phyloP scores from a whole-genome alignment of 2,888 invertebrate genomes.

The Pristionchus maxplancki region DNA sequence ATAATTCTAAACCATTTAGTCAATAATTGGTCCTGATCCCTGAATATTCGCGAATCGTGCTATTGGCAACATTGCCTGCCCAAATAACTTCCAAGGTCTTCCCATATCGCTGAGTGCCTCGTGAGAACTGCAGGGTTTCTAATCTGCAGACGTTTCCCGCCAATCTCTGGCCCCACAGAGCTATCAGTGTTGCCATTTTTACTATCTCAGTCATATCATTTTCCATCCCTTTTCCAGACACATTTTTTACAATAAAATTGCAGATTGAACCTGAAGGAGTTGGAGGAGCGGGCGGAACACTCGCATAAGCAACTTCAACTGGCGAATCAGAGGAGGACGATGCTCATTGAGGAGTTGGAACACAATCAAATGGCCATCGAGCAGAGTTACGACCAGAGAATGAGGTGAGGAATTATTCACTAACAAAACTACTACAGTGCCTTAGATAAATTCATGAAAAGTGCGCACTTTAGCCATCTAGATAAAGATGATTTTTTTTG shows the following conservation, averaged over 20 bases:
- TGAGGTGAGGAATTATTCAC: too few relatives aligned
- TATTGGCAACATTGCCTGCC: not conserved
- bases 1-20: too few relatives aligned
- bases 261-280: constrained; percentile 61
- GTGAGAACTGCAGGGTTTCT: not conserved
- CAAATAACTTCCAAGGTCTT: not conserved
- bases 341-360: constrained; percentile 69
- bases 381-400: constrained; percentile 64
- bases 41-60: too few relatives aligned
- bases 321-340: constrained; percentile 65
- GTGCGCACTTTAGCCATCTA: too few relatives aligned
- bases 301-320: constrained; percentile 67
- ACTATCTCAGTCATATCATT: not conserved
- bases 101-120: not conserved
- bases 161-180: not conserved
- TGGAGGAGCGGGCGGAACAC: constrained; percentile 62
- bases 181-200: not conserved
- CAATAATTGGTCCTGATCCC: too few relatives aligned
- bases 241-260: not conserved
- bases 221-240: not conserved
- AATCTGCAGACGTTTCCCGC: not conserved
- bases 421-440: too few relatives aligned
- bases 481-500: too few relatives aligned
- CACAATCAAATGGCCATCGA: constrained; percentile 68
- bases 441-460: too few relatives aligned